Base-by-base conservation (phyloP, 2,113 vertebrate genomes). In the Upupa epops region DNA sequence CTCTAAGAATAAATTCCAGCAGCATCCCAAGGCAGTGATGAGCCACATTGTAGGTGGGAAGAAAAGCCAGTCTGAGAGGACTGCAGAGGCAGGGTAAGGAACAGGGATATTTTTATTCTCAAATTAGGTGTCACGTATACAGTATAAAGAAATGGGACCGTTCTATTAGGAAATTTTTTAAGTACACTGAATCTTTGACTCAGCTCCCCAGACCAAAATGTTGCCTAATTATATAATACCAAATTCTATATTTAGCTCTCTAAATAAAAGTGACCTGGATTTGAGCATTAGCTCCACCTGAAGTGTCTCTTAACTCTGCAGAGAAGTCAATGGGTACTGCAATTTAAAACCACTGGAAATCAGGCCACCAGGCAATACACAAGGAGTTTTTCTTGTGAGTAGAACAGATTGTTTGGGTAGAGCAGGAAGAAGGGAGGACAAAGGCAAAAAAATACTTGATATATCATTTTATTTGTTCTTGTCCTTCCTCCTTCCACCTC, bases 261-360 rank as follows among this genome's bases (percentile, higher is more conserved):
- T 90, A 91, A 93, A 89, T 85, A 46, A 54, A 69, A 77, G 63
- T 40, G 88, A 70, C 85, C 93, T 91, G 83, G 84, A 81, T 94
- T 94, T 84, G 17, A 73, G 29, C 70, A 37, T 32, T 49, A 69
- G 72, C 36, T 87, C 31, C 36, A 58, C 31, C 22, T 72, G 71
- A 79, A 69, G 36, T 17, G 85, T 72, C 76, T 69, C 40, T 66
- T 68, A 84, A 32, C 32, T 77, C 46, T 86, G 61, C 58, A 86
- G 83, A 65, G 56, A 45, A 93, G 54, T 24, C 84, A 75, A 7
- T 59, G 66, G 42, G 36, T 25, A 29, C 46, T 75, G 51, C n/a
- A 74, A 24, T 74, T 86, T 42, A 69, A 65, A 86, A 7, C 36
- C 18, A 4, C 21, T 40, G 64, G 21, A 78, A 96, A 96, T 31